A percentile compares a stretch with the other conserved stretches of the same genome.
Conservation (phyloP, 1,140 invertebrate genomes). For the Prorops nasuta region DNA sequence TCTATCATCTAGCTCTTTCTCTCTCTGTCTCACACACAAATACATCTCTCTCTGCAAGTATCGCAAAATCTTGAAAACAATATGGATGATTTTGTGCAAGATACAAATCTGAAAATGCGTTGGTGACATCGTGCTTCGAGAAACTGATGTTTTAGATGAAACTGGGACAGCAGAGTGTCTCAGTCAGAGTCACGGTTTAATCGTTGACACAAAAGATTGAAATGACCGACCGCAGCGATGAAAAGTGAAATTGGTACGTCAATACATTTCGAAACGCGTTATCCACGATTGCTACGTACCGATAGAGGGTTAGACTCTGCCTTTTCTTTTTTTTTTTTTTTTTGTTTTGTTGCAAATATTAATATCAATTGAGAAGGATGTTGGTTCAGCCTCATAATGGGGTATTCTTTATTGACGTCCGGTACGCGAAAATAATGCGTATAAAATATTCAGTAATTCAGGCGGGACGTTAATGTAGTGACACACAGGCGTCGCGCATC, state of each 20-base stretch:
- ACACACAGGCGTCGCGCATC: conserved; percentile 31
- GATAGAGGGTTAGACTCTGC: no score
- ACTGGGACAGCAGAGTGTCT: no score
- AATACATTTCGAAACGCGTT: no score
- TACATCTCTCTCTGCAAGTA: not conserved
- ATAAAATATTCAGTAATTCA: conserved; percentile 29
- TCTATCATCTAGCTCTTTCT: conserved; percentile 12
- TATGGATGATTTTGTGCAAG: no score
- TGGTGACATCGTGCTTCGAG: conserved; percentile 33
- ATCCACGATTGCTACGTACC: no score
- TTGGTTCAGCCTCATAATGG: conserved; percentile 17
- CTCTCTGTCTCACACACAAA: not conserved
- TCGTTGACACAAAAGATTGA: no score
- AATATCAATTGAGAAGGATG: conserved; percentile 28
- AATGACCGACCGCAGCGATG: no score
- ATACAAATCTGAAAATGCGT: no score
- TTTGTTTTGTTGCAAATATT: conserved; percentile 25
- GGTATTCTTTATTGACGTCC: conserved; percentile 19
- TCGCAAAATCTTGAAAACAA: not conserved
- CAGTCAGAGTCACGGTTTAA: no score
- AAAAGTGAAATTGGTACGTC: no score
- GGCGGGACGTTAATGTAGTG: conserved; percentile 10
- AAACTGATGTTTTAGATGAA: no score
- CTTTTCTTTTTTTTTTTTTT: conserved; percentile 17
- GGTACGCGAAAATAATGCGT: conserved; percentile 22